A percentile compares a stretch with the other conserved stretches of the same genome.
These are phyloP conservation scores for Agraylea sexmaculata DNA, from an alignment of 1,140 invertebrate genomes.

Conservation along the genomic window DNA sequence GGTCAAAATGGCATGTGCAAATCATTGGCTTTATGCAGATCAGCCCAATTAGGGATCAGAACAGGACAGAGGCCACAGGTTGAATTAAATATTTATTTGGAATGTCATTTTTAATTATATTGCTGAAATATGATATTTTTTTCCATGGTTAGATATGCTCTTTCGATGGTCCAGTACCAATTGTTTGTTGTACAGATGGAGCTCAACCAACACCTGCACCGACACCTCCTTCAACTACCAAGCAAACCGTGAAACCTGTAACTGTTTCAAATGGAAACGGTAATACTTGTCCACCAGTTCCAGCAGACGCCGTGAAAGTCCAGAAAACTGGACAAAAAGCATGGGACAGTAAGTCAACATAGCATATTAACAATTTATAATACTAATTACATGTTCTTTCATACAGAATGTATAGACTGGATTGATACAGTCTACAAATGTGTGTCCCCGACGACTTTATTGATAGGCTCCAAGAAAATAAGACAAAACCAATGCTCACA, in stretches of 20 bases:
- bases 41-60: no score
- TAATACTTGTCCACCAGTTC: constrained; percentile 1
- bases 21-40: no score
- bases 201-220: neutral
- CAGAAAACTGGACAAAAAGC: constrained; percentile 10
- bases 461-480: neutral
- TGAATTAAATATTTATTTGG: no score
- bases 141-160: constrained; percentile 6
- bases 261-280: no score
- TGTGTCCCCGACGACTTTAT: neutral
- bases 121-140: no score
- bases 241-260: neutral
- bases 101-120: no score
- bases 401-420: constrained; percentile 16
- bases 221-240: neutral
- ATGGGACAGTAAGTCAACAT: constrained; percentile 12
- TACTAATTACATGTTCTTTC: neutral
- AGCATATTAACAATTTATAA: neutral
- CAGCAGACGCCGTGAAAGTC: constrained; percentile 3
- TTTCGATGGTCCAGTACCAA: constrained; percentile 1
- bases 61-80: no score
- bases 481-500: constrained; percentile 4
- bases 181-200: constrained; percentile 5
- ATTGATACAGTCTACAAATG: constrained; percentile 5
- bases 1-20: no score